A percentile compares a stretch with the other conserved stretches of the same genome.
These are phyloP conservation scores for Orchestia grillus DNA, from an alignment of 1,140 invertebrate species.

Conservation along the genomic window DNA sequence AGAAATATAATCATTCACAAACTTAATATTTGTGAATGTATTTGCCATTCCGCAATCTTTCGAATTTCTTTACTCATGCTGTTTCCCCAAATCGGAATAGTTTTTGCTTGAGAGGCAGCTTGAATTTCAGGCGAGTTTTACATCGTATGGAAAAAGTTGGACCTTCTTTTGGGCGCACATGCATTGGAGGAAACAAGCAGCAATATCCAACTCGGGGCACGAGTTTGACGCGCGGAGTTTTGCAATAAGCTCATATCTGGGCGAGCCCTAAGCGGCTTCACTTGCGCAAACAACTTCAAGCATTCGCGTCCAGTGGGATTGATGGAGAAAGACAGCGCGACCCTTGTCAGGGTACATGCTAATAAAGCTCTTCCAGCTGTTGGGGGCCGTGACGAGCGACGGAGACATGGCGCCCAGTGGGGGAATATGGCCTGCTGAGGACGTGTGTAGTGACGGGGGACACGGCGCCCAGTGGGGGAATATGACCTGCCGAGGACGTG, in stretches of 20 bases:
- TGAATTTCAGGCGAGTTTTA: not conserved
- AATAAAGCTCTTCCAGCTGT: not conserved
- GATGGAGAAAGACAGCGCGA: not conserved
- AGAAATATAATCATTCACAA: not conserved
- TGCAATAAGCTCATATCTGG: constrained; percentile 49
- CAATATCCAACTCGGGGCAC: constrained; percentile 18
- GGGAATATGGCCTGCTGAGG: not conserved
- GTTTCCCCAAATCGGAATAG: not conserved
- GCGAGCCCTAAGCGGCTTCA: not conserved
- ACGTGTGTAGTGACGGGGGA: not conserved
- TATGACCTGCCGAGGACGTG: not conserved
- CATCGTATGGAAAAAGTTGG: not conserved
- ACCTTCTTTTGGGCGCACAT: not conserved
- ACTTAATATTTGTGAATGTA: not conserved
- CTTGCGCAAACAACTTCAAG: not conserved
- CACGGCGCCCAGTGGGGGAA: not conserved
- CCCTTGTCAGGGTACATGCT: not conserved
- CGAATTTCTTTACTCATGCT: not conserved
- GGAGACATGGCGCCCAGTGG: not conserved
- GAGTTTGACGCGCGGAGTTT: constrained; percentile 20
- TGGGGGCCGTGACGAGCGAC: not conserved
- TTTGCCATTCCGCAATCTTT: not conserved
- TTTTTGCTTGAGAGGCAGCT: not conserved
- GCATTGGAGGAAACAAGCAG: constrained; percentile 13
- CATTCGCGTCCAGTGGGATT: constrained; percentile 29